Evolutionary conservation across 2,888 invertebrate genomes (phyloP).

Genomic region (Rhagophthalmus giganteus): DNA sequence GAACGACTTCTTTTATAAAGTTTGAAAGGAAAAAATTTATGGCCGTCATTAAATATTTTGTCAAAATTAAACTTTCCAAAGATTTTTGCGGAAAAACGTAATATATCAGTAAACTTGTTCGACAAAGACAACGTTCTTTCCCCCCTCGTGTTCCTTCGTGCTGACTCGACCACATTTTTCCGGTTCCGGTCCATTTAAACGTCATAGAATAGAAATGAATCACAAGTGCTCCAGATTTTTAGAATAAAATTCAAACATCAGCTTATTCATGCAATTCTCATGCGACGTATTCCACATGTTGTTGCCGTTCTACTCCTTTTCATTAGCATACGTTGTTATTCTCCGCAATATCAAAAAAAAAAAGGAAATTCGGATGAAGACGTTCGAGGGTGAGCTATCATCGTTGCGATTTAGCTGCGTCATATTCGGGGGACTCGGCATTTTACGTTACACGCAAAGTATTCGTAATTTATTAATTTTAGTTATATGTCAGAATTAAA

Average conservation of each 20-base stretch:
- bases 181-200: constrained; percentile 43
- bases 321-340: constrained; percentile 1
- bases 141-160: constrained; percentile 8
- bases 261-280: background rate
- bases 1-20: constrained; percentile 4
- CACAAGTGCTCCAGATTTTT: constrained; percentile 19
- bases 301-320: background rate
- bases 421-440: too few relatives aligned
- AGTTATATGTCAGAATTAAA: too few relatives aligned
- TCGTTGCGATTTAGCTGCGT: too few relatives aligned
- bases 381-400: too few relatives aligned
- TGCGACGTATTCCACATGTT: background rate
- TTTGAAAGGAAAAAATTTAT: constrained; percentile 33
- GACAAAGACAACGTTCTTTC: constrained; percentile 7
- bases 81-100: constrained; percentile 29
- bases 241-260: constrained; percentile 6
- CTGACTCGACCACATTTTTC: constrained; percentile 25
- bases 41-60: constrained; percentile 37
- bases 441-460: too few relatives aligned
- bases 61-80: constrained; percentile 37
- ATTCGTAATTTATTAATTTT: too few relatives aligned
- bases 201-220: constrained; percentile 38
- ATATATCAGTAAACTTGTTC: constrained; percentile 33
- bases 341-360: background rate
- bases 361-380: too few relatives aligned